Evolutionary conservation across 2,797 vertebrate genomes (phyloP).

Genomic region (Gadopsis bispinosus): DNA sequence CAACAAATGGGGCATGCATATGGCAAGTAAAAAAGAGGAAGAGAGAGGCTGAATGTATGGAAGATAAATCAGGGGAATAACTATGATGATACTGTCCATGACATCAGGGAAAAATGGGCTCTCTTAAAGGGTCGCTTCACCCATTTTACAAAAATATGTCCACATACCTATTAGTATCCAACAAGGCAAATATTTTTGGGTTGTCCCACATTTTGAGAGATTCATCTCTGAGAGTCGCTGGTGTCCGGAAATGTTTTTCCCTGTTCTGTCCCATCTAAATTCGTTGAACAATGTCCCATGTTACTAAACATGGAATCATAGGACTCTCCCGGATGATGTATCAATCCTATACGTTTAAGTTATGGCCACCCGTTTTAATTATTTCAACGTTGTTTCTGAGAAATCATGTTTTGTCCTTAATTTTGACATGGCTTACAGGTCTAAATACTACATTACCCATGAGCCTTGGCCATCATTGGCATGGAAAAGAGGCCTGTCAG

Average conservation of each 20-base stretch:
- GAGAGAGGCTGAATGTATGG: constrained; percentile 33
- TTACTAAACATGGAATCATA: background rate
- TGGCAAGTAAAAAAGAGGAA: constrained; percentile 39
- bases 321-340: background rate
- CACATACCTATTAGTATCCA: background rate
- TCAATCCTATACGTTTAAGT: background rate
- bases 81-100: constrained; percentile 21
- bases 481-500: background rate
- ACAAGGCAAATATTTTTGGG: background rate
- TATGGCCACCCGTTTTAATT: background rate
- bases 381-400: background rate
- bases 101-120: background rate
- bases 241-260: background rate
- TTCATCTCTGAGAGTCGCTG: background rate
- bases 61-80: constrained; percentile 35
- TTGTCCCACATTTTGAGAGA: constrained; percentile 7
- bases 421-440: background rate
- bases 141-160: background rate
- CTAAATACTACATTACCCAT: background rate
- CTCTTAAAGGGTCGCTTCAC: background rate
- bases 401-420: background rate
- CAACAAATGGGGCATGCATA: constrained; percentile 65
- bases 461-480: background rate
- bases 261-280: too few species aligned
- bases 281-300: background rate